Conservation (phyloP, 1,140 invertebrate species). For the Araneus ventricosus region DNA sequence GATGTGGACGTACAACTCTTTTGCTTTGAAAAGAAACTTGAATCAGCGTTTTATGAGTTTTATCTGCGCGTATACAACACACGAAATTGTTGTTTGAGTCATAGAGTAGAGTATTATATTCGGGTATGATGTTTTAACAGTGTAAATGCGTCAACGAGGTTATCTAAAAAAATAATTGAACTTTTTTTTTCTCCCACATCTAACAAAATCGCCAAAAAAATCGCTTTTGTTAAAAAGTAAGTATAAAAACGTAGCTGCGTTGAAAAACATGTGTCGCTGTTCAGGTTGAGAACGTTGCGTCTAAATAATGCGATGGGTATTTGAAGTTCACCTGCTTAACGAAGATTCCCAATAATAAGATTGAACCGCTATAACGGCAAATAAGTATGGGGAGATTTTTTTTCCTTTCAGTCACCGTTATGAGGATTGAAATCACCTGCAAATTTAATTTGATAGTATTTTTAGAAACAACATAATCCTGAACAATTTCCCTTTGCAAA, state of each 20-base stretch:
- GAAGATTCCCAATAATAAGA: too few relatives aligned
- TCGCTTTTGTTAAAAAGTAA: neutral
- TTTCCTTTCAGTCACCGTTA: too few relatives aligned
- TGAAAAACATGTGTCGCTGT: too few relatives aligned
- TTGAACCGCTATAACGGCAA: too few relatives aligned
- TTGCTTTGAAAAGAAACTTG: slow-evolving; percentile 39
- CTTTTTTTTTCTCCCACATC: neutral
- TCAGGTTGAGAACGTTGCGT: too few relatives aligned
- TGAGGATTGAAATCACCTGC: too few relatives aligned
- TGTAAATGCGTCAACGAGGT: neutral
- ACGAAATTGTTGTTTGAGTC: neutral
- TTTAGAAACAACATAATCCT: too few relatives aligned
- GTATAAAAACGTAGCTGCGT: neutral
- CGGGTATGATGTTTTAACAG: neutral
- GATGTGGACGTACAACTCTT: slow-evolving; percentile 8
- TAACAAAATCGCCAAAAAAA: neutral
- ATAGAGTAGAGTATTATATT: neutral
- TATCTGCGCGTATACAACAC: neutral
- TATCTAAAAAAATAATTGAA: neutral
- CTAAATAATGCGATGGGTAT: too few relatives aligned
- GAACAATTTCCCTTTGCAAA: too few relatives aligned
- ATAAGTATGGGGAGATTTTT: too few relatives aligned
- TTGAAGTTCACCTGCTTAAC: too few relatives aligned
- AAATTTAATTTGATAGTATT: too few relatives aligned
- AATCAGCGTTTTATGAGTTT: slow-evolving; percentile 32